Evolutionary conservation across 2,113 vertebrate species (phyloP), one percentile per base, ranked within the genome.

Genomic region (Leptobrachium ailaonicum): DNA sequence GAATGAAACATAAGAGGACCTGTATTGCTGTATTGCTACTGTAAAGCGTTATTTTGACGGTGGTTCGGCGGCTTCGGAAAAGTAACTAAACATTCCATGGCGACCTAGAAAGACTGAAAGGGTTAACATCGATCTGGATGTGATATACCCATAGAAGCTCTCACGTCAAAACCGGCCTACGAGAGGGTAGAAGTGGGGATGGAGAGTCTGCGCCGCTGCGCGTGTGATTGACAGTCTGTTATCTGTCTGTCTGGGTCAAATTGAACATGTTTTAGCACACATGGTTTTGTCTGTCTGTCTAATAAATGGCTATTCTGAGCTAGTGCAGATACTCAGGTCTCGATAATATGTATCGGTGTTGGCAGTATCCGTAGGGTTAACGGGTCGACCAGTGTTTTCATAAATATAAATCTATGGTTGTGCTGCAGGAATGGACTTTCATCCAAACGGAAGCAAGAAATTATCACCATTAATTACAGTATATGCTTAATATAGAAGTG

Each of bases 221-320:
- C 2, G 2, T 54, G 41, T 60, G 63, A 68, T 60, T 80, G 78
- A 66, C 63, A 56, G n/a, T 50, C 4, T 66, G 69, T 72, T 72
- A 66, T 54, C 60, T 80, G 60, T 66, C 70, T 73, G 62, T 53
- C 56, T 63, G 6, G 68, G 4, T 40, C 60, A 64, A 43, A 45
- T 10, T 1, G 41, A 56, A 56, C 13, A 66, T 56, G n/a, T 50
- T 72, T 58, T 60, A 8, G 41, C 63, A 68, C 71, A 64, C 12
- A 73, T 74, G 78, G 42, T 60, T 60, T 73, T 69, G 53, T 41
- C 54, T 74, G 64, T 45, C 71, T 50, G 66, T 62, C 20, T 62
- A 69, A 68, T 60, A 80, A 74, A 69, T 74, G 41, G 60, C 40
- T 68, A 60, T 32, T 44, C 14, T 40, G 58, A 79, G 41, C 32